Percentiles rank a stretch among this genome's conserved stretches.
Evolutionary conservation across 2,888 invertebrate species (phyloP).

Genomic region (Clunio marinus): DNA sequence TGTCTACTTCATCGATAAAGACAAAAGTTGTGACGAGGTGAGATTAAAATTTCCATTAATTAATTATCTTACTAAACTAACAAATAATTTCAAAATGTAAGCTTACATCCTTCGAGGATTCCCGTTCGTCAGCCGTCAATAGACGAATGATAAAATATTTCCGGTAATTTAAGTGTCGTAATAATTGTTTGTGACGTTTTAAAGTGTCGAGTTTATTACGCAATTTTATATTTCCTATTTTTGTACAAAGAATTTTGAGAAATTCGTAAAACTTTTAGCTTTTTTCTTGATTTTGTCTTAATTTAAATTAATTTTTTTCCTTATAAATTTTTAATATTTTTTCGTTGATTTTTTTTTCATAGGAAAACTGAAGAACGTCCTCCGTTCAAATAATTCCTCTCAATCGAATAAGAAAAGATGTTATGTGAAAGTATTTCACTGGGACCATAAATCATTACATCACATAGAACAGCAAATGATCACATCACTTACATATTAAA

Average conservation of each 20-base stretch:
- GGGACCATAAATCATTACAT: neutral
- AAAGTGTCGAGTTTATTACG: no score
- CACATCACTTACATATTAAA: no score
- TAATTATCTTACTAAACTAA: neutral
- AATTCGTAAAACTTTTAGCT: no score
- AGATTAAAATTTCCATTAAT: neutral
- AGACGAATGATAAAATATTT: constrained; percentile 15
- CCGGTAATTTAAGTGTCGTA: neutral
- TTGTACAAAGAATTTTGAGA: no score
- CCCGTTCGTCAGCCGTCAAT: constrained; percentile 31
- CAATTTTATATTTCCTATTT: no score
- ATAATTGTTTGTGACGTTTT: neutral
- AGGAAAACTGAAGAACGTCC: constrained; percentile 28
- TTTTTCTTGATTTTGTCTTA: neutral
- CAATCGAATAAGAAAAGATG: neutral
- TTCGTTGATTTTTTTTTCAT: neutral
- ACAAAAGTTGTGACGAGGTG: constrained; percentile 14
- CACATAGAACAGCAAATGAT: neutral
- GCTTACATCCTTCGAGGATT: constrained; percentile 28
- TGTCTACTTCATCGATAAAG: neutral
- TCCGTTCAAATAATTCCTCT: constrained; percentile 21
- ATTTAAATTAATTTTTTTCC: neutral
- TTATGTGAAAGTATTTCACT: neutral
- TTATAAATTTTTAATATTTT: neutral
- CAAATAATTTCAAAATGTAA: neutral